Conservation (phyloP, 2,113 vertebrate species). For the Xyrauchen texanus region DNA sequence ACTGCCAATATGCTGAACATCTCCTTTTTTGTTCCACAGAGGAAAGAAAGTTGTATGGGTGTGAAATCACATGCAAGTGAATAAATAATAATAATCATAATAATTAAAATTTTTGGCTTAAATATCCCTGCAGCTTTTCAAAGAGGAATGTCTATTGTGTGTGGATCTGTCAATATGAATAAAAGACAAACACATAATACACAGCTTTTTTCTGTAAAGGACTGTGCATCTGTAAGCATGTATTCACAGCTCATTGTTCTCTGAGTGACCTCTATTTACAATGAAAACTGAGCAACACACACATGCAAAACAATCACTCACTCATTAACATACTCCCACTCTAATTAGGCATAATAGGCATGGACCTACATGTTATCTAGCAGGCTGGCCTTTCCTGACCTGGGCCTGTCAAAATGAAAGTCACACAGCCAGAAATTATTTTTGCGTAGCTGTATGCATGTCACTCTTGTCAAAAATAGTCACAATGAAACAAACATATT, state of each 20-base stretch:
- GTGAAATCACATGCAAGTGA: too few species aligned
- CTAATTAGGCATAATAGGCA: background rate
- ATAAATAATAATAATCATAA: too few species aligned
- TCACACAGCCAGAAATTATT: background rate
- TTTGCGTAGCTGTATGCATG: background rate
- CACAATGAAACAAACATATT: too few species aligned
- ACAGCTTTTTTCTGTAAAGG: background rate
- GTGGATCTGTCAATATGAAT: background rate
- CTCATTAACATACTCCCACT: background rate
- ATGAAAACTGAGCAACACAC: background rate
- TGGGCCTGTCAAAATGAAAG: slow-evolving; percentile 12
- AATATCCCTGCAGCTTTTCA: background rate
- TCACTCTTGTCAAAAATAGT: background rate
- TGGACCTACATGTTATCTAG: background rate
- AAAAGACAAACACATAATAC: background rate
- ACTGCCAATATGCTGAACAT: too few species aligned
- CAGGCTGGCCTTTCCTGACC: background rate
- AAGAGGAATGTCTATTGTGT: background rate
- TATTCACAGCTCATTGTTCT: slow-evolving; percentile 3
- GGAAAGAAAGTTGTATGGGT: too few species aligned
- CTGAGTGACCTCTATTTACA: slow-evolving; percentile 4
- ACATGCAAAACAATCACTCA: background rate
- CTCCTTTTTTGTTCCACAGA: too few species aligned
- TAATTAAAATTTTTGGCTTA: too few species aligned
- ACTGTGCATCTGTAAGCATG: background rate